Evolutionary conservation across 2,797 vertebrate genomes (phyloP).

Genomic region (Mormyrops attenuatus): DNA sequence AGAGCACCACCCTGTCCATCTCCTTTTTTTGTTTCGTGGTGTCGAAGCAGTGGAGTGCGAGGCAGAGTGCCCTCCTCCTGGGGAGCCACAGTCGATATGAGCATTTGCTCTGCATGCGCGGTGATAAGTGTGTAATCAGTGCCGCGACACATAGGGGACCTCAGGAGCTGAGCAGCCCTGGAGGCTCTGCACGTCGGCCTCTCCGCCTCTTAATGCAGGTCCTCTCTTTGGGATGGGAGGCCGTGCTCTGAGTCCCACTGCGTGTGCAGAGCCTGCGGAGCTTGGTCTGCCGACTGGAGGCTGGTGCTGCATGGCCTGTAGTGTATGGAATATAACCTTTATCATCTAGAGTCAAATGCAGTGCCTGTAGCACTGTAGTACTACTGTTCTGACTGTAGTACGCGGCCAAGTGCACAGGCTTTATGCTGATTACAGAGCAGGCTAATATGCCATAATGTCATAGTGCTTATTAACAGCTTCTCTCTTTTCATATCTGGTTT

Average conservation of each 20-base stretch:
- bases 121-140: neutral
- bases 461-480: neutral
- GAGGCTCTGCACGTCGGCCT: neutral
- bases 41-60: neutral
- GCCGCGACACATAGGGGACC: neutral
- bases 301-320: neutral
- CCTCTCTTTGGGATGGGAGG: neutral
- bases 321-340: neutral
- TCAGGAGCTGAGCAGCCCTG: neutral
- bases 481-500: neutral
- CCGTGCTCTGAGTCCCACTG: neutral
- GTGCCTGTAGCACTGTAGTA: neutral
- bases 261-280: neutral
- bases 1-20: neutral
- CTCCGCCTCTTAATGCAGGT: neutral
- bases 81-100: neutral
- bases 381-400: neutral
- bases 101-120: neutral
- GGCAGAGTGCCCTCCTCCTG: neutral
- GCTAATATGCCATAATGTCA: neutral
- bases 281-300: neutral
- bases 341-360: neutral
- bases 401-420: neutral
- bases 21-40: neutral
- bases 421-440: neutral